Conservation (phyloP, 2,113 vertebrate genomes). For the Colinus virginianus region DNA sequence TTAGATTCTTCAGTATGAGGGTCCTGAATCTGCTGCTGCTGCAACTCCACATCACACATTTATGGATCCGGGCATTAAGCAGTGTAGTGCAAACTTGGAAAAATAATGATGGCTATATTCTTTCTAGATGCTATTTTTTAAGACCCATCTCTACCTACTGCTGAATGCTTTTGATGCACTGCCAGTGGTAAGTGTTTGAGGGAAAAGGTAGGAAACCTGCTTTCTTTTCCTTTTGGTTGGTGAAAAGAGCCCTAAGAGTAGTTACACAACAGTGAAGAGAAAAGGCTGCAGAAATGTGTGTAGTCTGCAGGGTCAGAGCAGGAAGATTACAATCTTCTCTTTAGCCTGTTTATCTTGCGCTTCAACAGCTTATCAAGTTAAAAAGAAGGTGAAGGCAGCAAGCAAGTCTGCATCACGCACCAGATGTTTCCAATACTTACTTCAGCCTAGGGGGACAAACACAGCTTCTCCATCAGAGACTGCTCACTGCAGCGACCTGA, state of each 20-base stretch:
- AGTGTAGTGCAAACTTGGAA: not conserved
- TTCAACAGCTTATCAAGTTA: not conserved
- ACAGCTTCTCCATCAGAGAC: not conserved
- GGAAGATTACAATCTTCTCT: not conserved
- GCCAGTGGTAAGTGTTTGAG: not conserved
- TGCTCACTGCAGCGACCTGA: not conserved
- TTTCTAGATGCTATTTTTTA: not conserved
- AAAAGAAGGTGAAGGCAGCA: not conserved
- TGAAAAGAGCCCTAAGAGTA: not conserved
- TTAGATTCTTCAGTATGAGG: not conserved
- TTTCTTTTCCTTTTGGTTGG: not conserved
- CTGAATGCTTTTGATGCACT: not conserved
- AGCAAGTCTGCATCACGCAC: not conserved
- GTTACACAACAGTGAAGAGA: not conserved
- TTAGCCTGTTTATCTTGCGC: not conserved
- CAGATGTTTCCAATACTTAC: not conserved
- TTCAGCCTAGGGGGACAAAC: not conserved
- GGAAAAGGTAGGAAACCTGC: not conserved
- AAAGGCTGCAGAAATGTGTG: not conserved
- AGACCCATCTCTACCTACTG: not conserved
- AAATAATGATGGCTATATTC: not conserved
- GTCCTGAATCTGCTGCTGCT: not conserved
- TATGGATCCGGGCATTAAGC: not conserved
- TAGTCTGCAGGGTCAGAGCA: not conserved
- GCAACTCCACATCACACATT: not conserved